These are phyloP conservation scores for Campoplex nolae DNA, from an alignment of 2,888 invertebrate species.

Conservation along the genomic window DNA sequence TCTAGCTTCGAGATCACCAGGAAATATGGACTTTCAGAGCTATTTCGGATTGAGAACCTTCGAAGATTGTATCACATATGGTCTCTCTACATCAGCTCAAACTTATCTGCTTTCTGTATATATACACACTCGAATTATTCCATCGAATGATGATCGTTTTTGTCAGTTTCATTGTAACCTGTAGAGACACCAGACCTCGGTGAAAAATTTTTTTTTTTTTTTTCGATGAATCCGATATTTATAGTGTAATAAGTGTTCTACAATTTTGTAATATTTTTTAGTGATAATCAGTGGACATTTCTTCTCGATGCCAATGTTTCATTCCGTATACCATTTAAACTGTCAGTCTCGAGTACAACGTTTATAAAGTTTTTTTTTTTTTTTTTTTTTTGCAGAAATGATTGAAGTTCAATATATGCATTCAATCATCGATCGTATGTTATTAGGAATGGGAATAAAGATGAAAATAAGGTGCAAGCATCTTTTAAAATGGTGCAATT, in stretches of 20 bases:
- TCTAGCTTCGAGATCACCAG: background rate
- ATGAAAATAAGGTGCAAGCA: background rate
- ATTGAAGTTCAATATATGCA: background rate
- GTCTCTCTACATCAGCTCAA: slow-evolving; percentile 44
- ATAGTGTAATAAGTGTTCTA: too few relatives aligned
- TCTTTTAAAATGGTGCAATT: background rate
- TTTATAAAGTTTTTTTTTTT: background rate
- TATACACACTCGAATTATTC: background rate
- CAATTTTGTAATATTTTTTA: too few relatives aligned
- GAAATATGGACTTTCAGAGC: background rate
- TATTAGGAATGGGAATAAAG: background rate
- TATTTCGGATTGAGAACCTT: background rate
- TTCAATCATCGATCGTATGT: background rate
- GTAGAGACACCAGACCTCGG: background rate
- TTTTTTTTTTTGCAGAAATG: background rate
- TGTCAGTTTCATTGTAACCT: background rate
- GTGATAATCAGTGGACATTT: background rate
- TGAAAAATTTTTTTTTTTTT: background rate
- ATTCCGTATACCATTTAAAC: background rate
- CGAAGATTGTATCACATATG: background rate
- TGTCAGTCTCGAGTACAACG: background rate
- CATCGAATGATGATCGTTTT: background rate
- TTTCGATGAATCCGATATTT: too few relatives aligned
- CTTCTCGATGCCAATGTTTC: background rate
- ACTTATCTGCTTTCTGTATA: background rate